Conservation (phyloP, 2,888 invertebrate species). For the Eristalis arbustorum region DNA sequence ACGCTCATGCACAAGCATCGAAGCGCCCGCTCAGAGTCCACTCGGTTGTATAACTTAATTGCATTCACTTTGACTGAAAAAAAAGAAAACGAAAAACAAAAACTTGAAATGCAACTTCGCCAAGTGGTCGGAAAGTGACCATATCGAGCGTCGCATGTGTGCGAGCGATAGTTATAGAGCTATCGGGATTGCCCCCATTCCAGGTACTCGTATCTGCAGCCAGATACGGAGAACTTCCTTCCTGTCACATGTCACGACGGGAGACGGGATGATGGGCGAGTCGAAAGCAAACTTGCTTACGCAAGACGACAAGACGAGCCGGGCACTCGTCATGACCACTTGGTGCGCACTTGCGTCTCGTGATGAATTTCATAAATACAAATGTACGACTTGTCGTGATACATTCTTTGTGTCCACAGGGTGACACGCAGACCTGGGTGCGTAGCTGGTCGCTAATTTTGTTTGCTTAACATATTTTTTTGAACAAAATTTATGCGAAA, state of each 20-base stretch:
- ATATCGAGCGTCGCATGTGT: neutral
- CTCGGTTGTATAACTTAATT: neutral
- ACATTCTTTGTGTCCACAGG: neutral
- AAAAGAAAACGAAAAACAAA: neutral
- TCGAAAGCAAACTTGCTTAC: neutral
- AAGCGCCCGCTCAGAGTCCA: neutral
- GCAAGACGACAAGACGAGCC: neutral
- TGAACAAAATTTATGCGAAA: neutral
- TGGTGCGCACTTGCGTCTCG: constrained; percentile 18
- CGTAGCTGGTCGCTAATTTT: neutral
- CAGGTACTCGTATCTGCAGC: neutral
- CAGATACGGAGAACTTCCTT: neutral
- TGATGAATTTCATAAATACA: constrained; percentile 37
- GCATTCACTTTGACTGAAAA: neutral
- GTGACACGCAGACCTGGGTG: neutral
- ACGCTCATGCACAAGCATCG: neutral
- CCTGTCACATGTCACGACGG: neutral
- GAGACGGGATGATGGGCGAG: neutral
- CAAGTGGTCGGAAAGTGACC: neutral
- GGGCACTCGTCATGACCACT: neutral
- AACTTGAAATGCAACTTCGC: neutral
- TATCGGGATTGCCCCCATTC: neutral
- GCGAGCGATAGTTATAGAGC: neutral
- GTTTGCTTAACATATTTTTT: neutral
- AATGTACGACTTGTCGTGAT: constrained; percentile 10